These are phyloP conservation scores for Eira barbara DNA, from an alignment of 2,113 vertebrate genomes.

Conservation along the genomic window DNA sequence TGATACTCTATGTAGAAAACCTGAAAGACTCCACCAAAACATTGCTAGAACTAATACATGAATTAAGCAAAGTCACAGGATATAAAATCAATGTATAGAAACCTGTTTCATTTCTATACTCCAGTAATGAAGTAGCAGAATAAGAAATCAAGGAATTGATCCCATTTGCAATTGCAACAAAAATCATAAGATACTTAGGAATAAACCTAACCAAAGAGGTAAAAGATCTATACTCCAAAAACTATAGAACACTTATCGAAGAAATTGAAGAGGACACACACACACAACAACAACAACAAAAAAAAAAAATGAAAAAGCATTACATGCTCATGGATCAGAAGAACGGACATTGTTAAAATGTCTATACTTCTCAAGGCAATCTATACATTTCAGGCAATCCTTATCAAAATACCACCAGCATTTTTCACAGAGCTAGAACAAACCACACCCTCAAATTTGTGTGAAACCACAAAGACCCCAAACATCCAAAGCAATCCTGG, in stretches of 20 bases:
- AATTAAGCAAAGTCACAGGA: background rate
- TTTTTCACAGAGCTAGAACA: background rate
- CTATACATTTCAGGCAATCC: background rate
- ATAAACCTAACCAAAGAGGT: background rate
- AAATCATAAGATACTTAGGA: background rate
- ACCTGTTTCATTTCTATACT: background rate
- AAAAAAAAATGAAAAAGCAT: no score
- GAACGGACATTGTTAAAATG: background rate
- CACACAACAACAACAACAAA: no score
- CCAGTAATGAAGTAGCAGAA: background rate
- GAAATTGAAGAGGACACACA: background rate
- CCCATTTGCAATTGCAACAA: background rate
- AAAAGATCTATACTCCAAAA: background rate
- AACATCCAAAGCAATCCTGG: background rate
- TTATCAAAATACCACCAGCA: background rate
- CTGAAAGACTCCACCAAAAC: no score
- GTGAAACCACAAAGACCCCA: background rate
- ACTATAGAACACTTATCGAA: background rate
- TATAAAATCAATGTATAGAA: background rate
- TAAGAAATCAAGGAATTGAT: background rate
- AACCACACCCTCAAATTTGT: background rate
- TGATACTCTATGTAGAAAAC: no score
- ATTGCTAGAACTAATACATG: no score
- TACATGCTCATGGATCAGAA: no score
- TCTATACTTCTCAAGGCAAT: background rate